Evolutionary conservation across 2,888 invertebrate species (phyloP).

Genomic region (Aleiodes leptofemur): DNA sequence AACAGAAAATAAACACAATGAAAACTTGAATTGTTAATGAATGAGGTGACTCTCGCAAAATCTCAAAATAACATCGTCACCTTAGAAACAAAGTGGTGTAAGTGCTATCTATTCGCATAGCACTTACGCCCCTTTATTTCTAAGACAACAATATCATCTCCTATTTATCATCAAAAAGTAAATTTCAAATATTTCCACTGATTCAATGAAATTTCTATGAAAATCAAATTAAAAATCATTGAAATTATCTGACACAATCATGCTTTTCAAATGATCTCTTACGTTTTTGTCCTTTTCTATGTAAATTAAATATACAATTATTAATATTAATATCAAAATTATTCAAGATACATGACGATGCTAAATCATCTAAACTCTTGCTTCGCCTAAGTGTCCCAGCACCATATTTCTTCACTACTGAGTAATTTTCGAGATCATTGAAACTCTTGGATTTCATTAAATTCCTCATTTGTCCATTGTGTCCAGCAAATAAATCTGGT

Average conservation of each 20-base stretch:
- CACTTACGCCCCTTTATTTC: no score
- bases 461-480: not conserved
- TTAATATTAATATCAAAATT: not conserved
- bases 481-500: conserved; percentile 51
- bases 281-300: conserved; percentile 20
- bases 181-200: no score
- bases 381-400: conserved; percentile 40
- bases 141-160: no score
- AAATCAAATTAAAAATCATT: not conserved
- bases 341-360: conserved; percentile 1
- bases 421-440: conserved; percentile 40
- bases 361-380: conserved; percentile 35
- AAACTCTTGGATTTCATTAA: conserved; percentile 40
- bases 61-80: no score
- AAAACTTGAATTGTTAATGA: no score
- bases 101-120: no score
- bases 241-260: conserved; percentile 51
- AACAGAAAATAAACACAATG: no score
- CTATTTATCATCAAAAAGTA: not conserved
- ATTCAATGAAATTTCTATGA: not conserved
- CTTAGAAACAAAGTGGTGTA: no score
- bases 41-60: no score
- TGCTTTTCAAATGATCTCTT: conserved; percentile 48
- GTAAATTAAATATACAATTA: conserved; percentile 16
- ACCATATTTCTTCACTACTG: not conserved